Base-by-base conservation (phyloP, 2,797 vertebrate genomes). In the Threskiornis aethiopicus region DNA sequence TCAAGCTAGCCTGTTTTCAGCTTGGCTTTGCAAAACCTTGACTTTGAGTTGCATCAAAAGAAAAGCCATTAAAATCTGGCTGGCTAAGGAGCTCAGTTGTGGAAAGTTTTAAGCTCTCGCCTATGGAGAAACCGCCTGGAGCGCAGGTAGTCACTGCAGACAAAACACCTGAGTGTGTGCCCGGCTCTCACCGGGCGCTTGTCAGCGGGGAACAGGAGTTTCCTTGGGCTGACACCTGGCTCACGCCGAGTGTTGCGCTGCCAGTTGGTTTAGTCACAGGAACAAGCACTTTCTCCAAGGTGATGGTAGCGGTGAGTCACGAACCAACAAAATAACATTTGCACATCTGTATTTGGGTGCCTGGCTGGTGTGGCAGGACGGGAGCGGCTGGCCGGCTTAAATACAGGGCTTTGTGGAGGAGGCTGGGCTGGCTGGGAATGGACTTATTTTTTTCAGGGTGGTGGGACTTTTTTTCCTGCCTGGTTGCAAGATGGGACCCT, bases 201-300 rank as follows among this genome's bases (percentile, higher is more conserved):
- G 62, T 79, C 85, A 46, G 86, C 58, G 28, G 71, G 90, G 65
- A 86, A n/a, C 49, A 49, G 33, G 22, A 51, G 73, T 87, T 93
- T 84, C 89, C 89, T 70, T 64, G 79, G 75, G 72, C 84, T 85
- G 91, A 67, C 71, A 61, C 64, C 20, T 70, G 91, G 84, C 92
- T 96, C n/a, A 10, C 0, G 17, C 55, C 1, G 2, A n/a, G 70
- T 13, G 6, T 22, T 33, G 66, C 3, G 10, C 78, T 93, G 90
- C 91, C 64, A 49, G 82, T 52, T 61, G 91, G 52, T 76, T 95
- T 90, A 96, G 79, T 95, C 90, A 90, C 76, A 66, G 79, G 72
- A 83, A 42, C 71, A 15, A 93, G 69, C 76, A 95, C 94, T 96
- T 96, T 97, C 96, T 97, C 95, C 76, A 55, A 35, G 82, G 93